A percentile compares a stretch with the other conserved stretches of the same genome.
phyloP scores from a whole-genome alignment of 2,113 vertebrate genomes.

The Oriolus oriolus region DNA sequence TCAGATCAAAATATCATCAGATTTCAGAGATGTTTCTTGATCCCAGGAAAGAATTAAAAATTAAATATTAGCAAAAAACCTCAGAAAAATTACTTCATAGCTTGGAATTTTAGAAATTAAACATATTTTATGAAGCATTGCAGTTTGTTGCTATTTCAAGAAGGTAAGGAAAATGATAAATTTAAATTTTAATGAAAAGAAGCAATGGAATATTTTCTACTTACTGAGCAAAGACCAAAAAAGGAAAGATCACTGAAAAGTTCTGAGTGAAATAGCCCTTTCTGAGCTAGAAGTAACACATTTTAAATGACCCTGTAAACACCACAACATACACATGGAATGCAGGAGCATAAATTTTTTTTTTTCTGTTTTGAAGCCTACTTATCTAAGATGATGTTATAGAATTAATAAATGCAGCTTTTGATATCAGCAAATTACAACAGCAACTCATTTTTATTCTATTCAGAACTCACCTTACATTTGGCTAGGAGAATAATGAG shows the following conservation, averaged over 20 bases:
- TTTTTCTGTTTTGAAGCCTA: neutral
- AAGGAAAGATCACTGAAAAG: neutral
- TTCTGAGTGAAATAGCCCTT: neutral
- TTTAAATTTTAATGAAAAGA: constrained; percentile 15
- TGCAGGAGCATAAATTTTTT: neutral
- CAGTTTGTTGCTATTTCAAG: neutral
- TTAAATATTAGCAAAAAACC: neutral
- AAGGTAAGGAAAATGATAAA: neutral
- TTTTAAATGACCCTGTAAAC: neutral
- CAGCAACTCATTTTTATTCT: neutral
- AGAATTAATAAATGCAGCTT: neutral
- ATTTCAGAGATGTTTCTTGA: neutral
- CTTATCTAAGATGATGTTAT: neutral
- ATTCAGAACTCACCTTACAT: neutral
- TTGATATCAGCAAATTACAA: neutral
- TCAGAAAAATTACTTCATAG: neutral
- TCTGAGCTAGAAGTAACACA: neutral
- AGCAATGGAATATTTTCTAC: constrained; percentile 8
- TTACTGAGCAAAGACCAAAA: neutral
- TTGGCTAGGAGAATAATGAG: neutral
- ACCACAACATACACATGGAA: neutral
- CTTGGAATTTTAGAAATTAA: neutral
- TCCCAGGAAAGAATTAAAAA: neutral
- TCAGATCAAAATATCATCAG: neutral
- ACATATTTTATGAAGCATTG: neutral